Percentiles rank a stretch among this genome's conserved stretches.
Conservation (phyloP, 2,797 vertebrate species). For the Leuciscus waleckii region DNA sequence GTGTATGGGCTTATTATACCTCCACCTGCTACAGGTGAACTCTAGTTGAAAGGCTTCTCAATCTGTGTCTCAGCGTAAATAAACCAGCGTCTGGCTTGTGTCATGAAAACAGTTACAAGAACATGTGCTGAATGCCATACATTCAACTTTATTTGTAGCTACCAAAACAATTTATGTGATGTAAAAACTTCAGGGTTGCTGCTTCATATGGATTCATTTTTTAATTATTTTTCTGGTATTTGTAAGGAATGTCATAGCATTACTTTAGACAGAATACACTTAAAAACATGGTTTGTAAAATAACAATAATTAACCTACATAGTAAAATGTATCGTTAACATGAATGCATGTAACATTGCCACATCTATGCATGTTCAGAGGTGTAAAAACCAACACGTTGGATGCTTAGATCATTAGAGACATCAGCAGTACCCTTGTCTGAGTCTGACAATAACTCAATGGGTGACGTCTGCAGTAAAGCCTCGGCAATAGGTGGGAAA, state of each 20-base stretch:
- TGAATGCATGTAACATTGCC: not conserved
- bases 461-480: conserved; percentile 53
- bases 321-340: not conserved
- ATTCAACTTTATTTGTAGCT: not conserved
- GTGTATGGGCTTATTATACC: conserved; percentile 44
- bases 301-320: not conserved
- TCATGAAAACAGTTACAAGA: conserved; percentile 3
- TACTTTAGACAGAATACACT: conserved; percentile 2
- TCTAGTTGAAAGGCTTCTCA: conserved; percentile 30
- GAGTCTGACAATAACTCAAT: conserved; percentile 53
- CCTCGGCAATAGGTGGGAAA: conserved; percentile 43
- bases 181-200: not conserved
- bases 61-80: conserved; percentile 29
- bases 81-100: conserved; percentile 23
- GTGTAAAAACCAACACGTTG: not conserved
- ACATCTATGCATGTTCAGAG: conserved; percentile 2
- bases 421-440: conserved; percentile 16
- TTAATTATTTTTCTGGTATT: not conserved
- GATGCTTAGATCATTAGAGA: conserved; percentile 28
- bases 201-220: not conserved
- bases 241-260: not conserved
- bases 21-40: conserved; percentile 55
- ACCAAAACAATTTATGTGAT: not conserved
- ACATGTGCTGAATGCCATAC: not conserved
- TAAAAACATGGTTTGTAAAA: not conserved